These are phyloP conservation scores for Babylonia areolata DNA, from an alignment of 1,140 invertebrate species.

Conservation along the genomic window DNA sequence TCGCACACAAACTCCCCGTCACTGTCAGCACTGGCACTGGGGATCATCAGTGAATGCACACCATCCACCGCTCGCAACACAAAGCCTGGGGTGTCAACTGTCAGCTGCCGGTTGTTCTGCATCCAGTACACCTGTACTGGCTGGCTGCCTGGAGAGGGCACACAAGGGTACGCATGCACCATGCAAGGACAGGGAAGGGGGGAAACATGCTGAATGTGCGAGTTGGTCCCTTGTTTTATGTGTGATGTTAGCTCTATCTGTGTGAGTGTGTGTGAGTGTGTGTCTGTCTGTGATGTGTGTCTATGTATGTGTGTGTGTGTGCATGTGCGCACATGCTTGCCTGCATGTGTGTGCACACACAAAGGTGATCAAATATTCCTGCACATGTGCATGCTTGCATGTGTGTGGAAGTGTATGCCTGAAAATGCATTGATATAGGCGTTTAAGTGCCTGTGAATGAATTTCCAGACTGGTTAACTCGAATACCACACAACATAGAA, in stretches of 20 bases:
- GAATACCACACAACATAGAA: neutral
- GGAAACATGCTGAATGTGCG: neutral
- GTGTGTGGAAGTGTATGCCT: neutral
- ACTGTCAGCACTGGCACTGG: conserved; percentile 96
- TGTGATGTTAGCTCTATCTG: neutral
- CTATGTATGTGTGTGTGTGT: conserved; percentile 5
- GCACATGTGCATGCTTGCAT: neutral
- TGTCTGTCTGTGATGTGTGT: conserved; percentile 15
- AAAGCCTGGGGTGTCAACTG: conserved; percentile 56
- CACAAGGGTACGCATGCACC: conserved; percentile 7
- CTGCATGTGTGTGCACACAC: conserved; percentile 6
- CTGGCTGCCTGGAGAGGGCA: conserved; percentile 73
- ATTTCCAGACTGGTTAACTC: neutral
- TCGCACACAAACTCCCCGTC: conserved; percentile 96
- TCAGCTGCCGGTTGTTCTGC: conserved; percentile 68
- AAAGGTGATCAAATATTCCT: neutral
- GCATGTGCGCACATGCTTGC: conserved; percentile 6
- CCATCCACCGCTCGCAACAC: conserved; percentile 81
- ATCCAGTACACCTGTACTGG: conserved; percentile 78
- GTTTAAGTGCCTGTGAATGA: neutral
- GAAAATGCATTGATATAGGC: neutral
- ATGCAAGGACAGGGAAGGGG: neutral
- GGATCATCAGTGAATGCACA: conserved; percentile 92
- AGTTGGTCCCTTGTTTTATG: neutral
- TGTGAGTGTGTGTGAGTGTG: conserved; percentile 28